Percentiles rank a stretch among this genome's conserved stretches.
phyloP scores from a whole-genome alignment of 2,113 vertebrate genomes.

The Morone chrysops region DNA sequence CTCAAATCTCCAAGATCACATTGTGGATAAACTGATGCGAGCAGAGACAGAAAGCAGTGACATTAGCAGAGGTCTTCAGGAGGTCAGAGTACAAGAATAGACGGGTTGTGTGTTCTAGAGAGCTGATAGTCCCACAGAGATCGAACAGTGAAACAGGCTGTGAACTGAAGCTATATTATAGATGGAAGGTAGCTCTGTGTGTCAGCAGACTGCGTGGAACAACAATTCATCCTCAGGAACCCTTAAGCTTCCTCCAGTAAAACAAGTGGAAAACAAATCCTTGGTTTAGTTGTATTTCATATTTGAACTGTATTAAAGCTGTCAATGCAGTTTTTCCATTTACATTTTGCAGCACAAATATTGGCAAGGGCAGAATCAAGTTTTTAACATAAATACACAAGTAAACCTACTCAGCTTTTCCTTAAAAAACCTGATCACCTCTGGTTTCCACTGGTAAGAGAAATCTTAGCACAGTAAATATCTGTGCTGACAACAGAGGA shows the following conservation, averaged over 20 bases:
- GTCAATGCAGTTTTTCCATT: neutral
- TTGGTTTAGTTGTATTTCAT: neutral
- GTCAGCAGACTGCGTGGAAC: neutral
- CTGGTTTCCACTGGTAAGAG: neutral
- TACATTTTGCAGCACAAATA: neutral
- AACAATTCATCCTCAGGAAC: neutral
- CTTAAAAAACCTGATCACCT: too few relatives aligned
- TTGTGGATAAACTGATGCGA: slow-evolving; percentile 10
- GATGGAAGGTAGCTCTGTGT: slow-evolving; percentile 3
- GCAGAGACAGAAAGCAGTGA: slow-evolving; percentile 27
- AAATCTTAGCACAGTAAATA: neutral
- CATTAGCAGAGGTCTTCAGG: slow-evolving; percentile 54
- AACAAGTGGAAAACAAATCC: slow-evolving; percentile 1
- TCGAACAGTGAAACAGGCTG: slow-evolving; percentile 4
- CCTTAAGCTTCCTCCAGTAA: neutral
- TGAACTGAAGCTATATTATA: neutral
- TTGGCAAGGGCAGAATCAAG: neutral
- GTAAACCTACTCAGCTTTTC: neutral
- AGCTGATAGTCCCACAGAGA: slow-evolving; percentile 55
- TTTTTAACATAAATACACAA: neutral
- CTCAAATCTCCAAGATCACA: neutral
- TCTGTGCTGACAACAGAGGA: slow-evolving; percentile 6
- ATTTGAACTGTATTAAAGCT: neutral
- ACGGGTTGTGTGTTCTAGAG: slow-evolving; percentile 15
- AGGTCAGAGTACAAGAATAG: slow-evolving; percentile 19